Evolutionary conservation across 1,140 invertebrate species (phyloP).

Genomic region (Doryteuthis pealeii): DNA sequence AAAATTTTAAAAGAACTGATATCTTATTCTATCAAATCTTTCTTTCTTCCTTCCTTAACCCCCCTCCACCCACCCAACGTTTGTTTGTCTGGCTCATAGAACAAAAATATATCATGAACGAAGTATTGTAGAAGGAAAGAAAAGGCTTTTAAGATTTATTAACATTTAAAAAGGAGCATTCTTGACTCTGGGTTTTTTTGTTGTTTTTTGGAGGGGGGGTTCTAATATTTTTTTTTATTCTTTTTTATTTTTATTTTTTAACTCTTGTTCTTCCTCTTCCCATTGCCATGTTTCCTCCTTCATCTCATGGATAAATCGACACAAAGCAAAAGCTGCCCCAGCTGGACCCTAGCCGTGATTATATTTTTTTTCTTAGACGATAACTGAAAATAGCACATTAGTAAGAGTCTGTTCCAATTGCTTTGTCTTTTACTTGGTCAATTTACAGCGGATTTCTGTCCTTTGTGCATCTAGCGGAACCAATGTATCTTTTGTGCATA

Average conservation of each 20-base stretch:
- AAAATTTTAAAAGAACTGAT: too few relatives aligned
- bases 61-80: too few relatives aligned
- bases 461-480: not conserved
- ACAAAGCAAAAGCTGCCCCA: not conserved
- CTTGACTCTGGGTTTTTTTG: not conserved
- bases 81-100: not conserved
- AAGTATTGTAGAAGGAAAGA: not conserved
- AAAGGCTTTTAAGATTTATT: not conserved
- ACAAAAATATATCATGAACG: not conserved
- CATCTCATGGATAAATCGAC: not conserved
- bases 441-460: not conserved
- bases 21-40: too few relatives aligned
- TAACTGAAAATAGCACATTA: not conserved
- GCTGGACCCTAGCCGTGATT: not conserved
- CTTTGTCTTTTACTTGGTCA: not conserved
- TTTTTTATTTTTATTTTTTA: constrained; percentile 4
- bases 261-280: not conserved
- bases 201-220: not conserved
- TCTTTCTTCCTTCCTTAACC: too few relatives aligned
- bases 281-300: too few relatives aligned
- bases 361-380: not conserved
- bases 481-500: not conserved
- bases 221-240: not conserved
- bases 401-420: not conserved
- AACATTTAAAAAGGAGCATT: not conserved